These are phyloP conservation scores for Chrysopilus asiliformis DNA, from an alignment of 2,888 invertebrate genomes.

Conservation along the genomic window DNA sequence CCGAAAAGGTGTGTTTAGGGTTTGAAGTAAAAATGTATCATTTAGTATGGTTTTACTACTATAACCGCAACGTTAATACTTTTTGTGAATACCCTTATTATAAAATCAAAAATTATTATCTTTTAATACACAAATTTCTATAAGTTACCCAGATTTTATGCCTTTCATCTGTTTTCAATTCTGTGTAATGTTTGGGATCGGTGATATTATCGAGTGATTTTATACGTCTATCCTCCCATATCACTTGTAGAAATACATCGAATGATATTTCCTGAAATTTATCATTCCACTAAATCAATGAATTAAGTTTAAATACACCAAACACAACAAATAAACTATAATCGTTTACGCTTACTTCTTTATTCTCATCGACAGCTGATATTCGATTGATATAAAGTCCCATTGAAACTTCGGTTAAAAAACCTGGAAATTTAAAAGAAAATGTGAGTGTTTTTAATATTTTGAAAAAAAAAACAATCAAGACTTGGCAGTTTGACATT, in stretches of 20 bases:
- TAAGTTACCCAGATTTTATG: constrained; percentile 21
- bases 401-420: constrained; percentile 41
- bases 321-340: too few species aligned
- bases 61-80: too few species aligned
- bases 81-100: too few species aligned
- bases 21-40: too few species aligned
- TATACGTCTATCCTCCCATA: constrained; percentile 45
- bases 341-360: constrained; percentile 38
- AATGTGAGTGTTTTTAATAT: too few species aligned
- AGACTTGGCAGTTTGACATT: too few species aligned
- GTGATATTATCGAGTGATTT: constrained; percentile 12
- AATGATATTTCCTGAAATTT: constrained; percentile 46
- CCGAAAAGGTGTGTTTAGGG: background rate
- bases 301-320: constrained; percentile 9
- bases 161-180: constrained; percentile 21
- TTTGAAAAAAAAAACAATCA: too few species aligned
- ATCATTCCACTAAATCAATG: constrained; percentile 11
- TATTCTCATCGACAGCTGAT: constrained; percentile 49
- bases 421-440: constrained; percentile 7
- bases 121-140: background rate
- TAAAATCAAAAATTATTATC: background rate
- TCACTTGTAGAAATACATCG: constrained; percentile 50
- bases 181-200: constrained; percentile 17
- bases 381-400: constrained; percentile 48
- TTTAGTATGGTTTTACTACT: too few species aligned